Evolutionary conservation across 2,113 vertebrate species (phyloP), one percentile per base, ranked within the genome.

Genomic region (Chinchilla lanigera): DNA sequence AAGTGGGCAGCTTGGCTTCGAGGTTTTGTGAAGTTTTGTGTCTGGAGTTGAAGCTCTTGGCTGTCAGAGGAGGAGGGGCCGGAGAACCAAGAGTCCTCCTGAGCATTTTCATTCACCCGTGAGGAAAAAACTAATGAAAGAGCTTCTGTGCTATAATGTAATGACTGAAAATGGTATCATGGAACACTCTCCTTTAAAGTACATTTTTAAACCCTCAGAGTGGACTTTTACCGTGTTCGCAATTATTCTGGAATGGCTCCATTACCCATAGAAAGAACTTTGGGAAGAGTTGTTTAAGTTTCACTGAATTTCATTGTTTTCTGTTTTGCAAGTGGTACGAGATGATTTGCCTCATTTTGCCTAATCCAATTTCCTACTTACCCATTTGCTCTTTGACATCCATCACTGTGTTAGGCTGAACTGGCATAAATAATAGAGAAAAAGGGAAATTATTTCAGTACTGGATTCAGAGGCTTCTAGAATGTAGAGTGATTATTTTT

Each of bases 191-290:
- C 22, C 50, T 65, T 17, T 61, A 63, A 10, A 84, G 38, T 44
- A 38, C 30, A 78, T 58, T 52, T 93, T 86, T 30, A 92, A 65
- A 81, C 44, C 5, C 61, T 35, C 77, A 94, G 12, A 80, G n/a
- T 71, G n/a, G 13, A 86, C 22, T 58, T 94, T 50, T 52, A 54
- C 5, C 52, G 0, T 67, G 26, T 69, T 77, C 84, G 35, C 16
- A 88, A 60, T 89, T 83, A 94, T 92, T 96, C 61, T 65, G 52
- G 7, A 90, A 85, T 69, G n/a, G 28, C n/a, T 82, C 41, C 10
- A 3, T 54, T 60, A 12, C 19, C 50, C 41, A 65, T 28, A n/a
- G 65, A 90, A 90, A 20, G 67, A 89, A 44, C 47, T 88, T 95
- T 44, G 77, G 47, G 38, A 83, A 89, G 50, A 81, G 41, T 26